Conservation (phyloP, 2,113 vertebrate species). For the Paramormyrops kingsleyae region DNA sequence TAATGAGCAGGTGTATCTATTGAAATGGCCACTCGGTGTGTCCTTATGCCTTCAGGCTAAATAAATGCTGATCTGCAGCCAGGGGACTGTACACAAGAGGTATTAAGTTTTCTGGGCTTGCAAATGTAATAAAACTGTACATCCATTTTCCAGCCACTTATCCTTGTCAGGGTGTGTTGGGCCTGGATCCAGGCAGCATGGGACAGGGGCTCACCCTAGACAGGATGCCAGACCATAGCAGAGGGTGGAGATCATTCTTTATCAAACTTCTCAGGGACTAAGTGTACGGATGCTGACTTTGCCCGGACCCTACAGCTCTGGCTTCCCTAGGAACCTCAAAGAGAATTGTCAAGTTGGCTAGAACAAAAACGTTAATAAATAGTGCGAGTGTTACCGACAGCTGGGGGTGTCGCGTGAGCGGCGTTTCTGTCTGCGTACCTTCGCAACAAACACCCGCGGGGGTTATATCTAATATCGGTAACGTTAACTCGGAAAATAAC, state of each 20-base stretch:
- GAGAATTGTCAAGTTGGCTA: neutral
- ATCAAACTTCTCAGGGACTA: neutral
- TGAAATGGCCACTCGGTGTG: neutral
- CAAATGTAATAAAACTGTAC: neutral
- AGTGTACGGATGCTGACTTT: neutral
- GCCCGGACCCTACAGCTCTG: neutral
- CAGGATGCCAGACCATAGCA: neutral
- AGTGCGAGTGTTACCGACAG: no score
- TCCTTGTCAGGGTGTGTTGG: neutral
- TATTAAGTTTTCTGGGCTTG: neutral
- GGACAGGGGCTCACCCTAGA: neutral
- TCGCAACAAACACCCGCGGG: no score
- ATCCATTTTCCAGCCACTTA: neutral
- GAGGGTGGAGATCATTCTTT: neutral
- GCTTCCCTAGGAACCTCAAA: neutral
- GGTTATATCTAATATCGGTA: no score
- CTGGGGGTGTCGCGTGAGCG: no score
- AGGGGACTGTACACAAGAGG: neutral
- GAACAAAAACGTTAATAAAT: neutral
- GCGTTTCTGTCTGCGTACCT: no score
- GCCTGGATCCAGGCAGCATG: neutral
- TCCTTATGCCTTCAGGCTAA: neutral
- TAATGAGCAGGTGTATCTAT: neutral
- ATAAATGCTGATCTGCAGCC: neutral
- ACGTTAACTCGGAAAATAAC: no score